Evolutionary conservation across 2,888 invertebrate species (phyloP), one percentile per base, ranked within the genome.

Genomic region (Diaprepes abbreviatus): DNA sequence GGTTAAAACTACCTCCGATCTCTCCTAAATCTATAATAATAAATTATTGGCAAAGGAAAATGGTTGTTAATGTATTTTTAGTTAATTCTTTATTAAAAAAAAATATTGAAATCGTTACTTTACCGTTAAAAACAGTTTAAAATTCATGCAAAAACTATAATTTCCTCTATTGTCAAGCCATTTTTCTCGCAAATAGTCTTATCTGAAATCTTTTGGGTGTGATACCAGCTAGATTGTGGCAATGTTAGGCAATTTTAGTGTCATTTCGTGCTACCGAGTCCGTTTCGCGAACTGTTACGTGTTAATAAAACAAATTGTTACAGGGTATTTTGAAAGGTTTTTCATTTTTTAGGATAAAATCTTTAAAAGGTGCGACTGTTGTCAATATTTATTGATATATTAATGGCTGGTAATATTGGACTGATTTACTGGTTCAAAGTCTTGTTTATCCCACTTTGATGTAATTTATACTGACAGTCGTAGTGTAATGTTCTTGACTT

Each of bases 171-270:
- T 52, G 52, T 52, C 33, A 33, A 52, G 33, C 9, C 21, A 55
- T 55, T 55, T 55, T 55, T 55, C 21, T 38, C 12, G 21, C 55
- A 35, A 19, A 36, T 17, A 21, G 4, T 38, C 16, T 21, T 55
- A 58, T 58, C 58, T 36, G 28, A 38, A 40, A 58, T 58, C 58
- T 28, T 38, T 40, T 58, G 40, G 58, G 40, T 40, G 58, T 40
- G 40, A 58, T 58, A 24, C 58, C 7, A 10, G 9, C 10, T 3
- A 12, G 58, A 58, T 58, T 36, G 40, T 28, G 24, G 14, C 28
- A 17, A 55, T n/a, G 24, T 58, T 16, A n/a, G 24, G 19, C 58
- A 24, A 58, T 40, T 40, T 40, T 17, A 36, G 16, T 40, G 40
- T 58, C 40, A 40, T 24, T 38, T 12, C 58, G 58, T 40, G 58